Evolutionary conservation across 2,113 vertebrate genomes (phyloP).

Genomic region (Brienomyrus longianalis): DNA sequence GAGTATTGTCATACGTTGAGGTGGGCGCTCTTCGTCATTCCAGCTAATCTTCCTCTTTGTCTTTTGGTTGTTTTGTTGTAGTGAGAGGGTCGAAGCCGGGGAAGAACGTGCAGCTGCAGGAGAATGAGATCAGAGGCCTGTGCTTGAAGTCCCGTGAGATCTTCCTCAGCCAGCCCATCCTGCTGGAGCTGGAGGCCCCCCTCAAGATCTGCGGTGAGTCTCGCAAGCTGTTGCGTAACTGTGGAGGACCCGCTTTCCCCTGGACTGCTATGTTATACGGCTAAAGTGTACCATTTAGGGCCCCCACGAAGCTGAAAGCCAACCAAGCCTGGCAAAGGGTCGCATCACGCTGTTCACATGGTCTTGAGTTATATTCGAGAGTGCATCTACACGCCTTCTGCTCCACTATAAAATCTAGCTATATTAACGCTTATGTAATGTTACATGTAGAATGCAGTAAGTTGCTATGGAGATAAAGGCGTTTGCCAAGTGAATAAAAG

Average conservation of each 20-base stretch:
- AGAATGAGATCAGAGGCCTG: constrained; percentile 79
- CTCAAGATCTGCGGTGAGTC: constrained; percentile 42
- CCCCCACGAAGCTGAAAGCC: background rate
- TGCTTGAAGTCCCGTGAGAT: constrained; percentile 78
- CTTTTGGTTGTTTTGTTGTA: constrained; percentile 49
- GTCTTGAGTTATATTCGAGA: background rate
- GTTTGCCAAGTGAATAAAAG: background rate
- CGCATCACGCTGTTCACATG: background rate
- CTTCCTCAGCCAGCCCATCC: constrained; percentile 44
- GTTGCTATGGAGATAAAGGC: background rate
- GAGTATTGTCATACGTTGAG: background rate
- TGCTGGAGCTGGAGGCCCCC: constrained; percentile 41
- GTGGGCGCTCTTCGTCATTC: background rate
- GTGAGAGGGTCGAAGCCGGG: constrained; percentile 82
- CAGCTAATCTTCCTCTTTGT: background rate
- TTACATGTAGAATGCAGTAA: background rate
- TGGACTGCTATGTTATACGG: background rate
- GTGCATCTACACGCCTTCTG: background rate
- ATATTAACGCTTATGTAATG: background rate
- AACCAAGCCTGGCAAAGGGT: background rate
- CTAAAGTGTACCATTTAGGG: background rate
- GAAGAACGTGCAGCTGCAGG: constrained; percentile 81
- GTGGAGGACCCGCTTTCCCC: background rate
- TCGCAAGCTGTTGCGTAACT: constrained; percentile 25
- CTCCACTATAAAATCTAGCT: background rate